Base-by-base conservation (phyloP, 2,113 vertebrate species). In the Stigmatopora nigra region DNA sequence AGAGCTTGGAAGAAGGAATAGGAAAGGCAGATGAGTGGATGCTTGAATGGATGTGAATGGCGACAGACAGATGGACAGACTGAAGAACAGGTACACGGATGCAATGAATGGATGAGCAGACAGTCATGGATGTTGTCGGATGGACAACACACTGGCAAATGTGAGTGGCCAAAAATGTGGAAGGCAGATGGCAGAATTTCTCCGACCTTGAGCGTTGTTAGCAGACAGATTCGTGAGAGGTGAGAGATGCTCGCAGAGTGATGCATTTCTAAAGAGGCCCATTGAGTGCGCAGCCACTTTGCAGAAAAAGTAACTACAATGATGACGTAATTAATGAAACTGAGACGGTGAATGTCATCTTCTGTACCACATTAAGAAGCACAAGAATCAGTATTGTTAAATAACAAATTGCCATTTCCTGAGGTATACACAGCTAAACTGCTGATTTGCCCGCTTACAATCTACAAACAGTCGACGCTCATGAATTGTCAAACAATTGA, bases 211-310 rank as follows among this genome's bases (percentile, higher is more conserved):
- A 63, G 53, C 7, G 20, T 35, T 22, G 41, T 25, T 41, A 17
- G 64, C 55, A 20, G 63, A 19, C 36, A 51, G 76, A 73, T 63
- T 52, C 41, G 64, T 72, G 51, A 53, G 51, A 22, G 11, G 13
- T 53, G 51, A 53, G 51, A 53, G 19, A 62, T 48, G 58, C 22
- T 51, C n/a, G 63, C 55, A 20, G 63, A n/a, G 31, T 56, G 76
- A 75, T 63, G 60, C 31, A 62, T 72, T 72, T 78, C 71, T 68
- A 9, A 48, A 68, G 36, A 73, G 73, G 63, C 73, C 80, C 74
- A 59, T 13, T 0, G 68, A 86, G 70, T 46, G 67, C 4, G 45
- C 41, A 45, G 41, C 11, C 59, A 61, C 74, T 76, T 61, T 55
- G 19, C 56, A 16, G 6, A 64, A 71, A 31, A 56, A 56, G 53